phyloP scores from a whole-genome alignment of 2,113 vertebrate genomes.

The Sciurus niger region DNA sequence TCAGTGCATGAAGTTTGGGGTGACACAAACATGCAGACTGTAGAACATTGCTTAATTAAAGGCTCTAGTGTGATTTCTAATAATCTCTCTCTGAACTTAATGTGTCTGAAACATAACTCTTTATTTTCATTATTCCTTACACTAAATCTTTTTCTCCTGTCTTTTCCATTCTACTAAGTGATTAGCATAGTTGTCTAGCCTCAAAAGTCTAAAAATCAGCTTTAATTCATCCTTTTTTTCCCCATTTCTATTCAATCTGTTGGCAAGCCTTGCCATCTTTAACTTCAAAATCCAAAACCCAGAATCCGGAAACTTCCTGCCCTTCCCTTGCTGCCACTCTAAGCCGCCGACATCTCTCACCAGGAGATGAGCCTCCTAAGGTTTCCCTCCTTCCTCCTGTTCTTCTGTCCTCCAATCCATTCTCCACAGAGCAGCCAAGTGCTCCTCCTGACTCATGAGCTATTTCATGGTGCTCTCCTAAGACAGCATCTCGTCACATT shows the following conservation, averaged over 20 bases:
- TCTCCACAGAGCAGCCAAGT: neutral
- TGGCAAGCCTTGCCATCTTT: neutral
- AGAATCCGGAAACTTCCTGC: neutral
- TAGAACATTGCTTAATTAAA: neutral
- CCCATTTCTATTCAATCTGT: neutral
- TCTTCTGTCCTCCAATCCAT: neutral
- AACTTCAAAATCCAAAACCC: constrained; percentile 24
- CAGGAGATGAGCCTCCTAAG: too few species aligned
- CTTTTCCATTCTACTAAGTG: neutral
- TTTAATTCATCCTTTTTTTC: neutral
- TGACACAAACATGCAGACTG: neutral
- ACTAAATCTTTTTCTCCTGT: neutral
- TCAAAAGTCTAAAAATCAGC: neutral
- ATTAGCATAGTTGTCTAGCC: neutral
- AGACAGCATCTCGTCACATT: neutral
- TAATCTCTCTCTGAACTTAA: neutral
- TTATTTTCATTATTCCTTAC: neutral
- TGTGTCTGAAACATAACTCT: neutral
- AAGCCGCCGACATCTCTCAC: neutral
- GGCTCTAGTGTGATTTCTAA: neutral
- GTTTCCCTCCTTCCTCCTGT: neutral
- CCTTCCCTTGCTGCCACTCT: neutral
- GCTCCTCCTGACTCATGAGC: neutral
- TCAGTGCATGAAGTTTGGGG: neutral
- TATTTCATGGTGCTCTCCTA: neutral